A percentile compares a stretch with the other conserved stretches of the same genome.
Evolutionary conservation across 1,140 invertebrate genomes (phyloP).

Genomic region (Aradophagus sp.): DNA sequence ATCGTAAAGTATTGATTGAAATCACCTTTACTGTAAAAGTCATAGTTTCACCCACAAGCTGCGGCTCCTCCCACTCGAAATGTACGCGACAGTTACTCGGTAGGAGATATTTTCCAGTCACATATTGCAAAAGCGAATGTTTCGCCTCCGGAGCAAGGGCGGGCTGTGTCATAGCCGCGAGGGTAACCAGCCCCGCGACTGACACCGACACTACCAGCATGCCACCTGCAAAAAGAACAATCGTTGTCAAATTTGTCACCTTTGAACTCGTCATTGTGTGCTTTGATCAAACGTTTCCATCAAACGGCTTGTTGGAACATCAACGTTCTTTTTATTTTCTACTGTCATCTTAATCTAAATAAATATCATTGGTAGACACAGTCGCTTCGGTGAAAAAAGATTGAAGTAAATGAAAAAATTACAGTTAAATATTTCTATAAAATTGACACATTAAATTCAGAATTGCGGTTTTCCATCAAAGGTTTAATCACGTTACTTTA

Average conservation of each 20-base stretch:
- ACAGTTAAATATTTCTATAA: too few species aligned
- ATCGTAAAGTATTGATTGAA: too few species aligned
- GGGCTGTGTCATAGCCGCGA: constrained; percentile 90
- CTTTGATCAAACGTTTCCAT: constrained; percentile 7
- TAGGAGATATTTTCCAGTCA: constrained; percentile 92
- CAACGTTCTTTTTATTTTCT: constrained; percentile 9
- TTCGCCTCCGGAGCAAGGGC: constrained; percentile 89
- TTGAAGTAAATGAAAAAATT: too few species aligned
- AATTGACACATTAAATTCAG: too few species aligned
- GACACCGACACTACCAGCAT: constrained; percentile 91
- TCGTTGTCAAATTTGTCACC: constrained; percentile 16
- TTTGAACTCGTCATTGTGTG: constrained; percentile 3
- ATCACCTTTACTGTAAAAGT: constrained; percentile 87
- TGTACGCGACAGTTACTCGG: constrained; percentile 89
- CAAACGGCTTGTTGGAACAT: too few species aligned
- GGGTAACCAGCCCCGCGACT: constrained; percentile 87
- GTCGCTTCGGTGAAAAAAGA: too few species aligned
- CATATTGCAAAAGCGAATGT: constrained; percentile 90
- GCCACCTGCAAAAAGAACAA: constrained; percentile 77
- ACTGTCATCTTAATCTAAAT: too few species aligned
- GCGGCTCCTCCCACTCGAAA: constrained; percentile 91
- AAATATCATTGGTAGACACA: too few species aligned
- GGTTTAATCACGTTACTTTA: too few species aligned
- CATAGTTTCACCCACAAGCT: constrained; percentile 90
- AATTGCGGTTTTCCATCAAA: too few species aligned